A percentile compares a stretch with the other conserved stretches of the same genome.
Conservation (phyloP, 2,113 vertebrate genomes). For the Cheirogaleus medius region DNA sequence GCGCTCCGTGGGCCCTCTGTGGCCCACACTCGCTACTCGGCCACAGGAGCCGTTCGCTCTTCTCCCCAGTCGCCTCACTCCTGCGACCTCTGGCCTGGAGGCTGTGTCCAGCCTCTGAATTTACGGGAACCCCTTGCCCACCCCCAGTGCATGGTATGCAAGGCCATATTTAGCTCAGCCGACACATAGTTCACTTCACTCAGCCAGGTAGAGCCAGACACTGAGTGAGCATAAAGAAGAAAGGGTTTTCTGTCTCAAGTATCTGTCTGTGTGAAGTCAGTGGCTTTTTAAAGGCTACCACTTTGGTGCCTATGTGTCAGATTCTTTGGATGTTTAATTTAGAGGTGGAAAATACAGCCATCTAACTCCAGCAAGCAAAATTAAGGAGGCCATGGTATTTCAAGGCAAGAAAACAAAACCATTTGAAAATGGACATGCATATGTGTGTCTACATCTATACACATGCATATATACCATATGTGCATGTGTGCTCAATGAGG, state of each 20-base stretch:
- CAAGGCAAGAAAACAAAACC: constrained; percentile 40
- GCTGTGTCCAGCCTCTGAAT: not conserved
- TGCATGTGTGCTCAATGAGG: constrained; percentile 37
- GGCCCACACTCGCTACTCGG: constrained; percentile 18
- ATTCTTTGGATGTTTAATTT: constrained; percentile 67
- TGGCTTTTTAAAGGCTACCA: constrained; percentile 68
- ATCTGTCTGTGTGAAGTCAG: constrained; percentile 67
- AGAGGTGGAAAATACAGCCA: constrained; percentile 40
- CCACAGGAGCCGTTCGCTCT: constrained; percentile 66
- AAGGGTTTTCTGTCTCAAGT: constrained; percentile 72
- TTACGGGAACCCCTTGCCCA: constrained; percentile 50
- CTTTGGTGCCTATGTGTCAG: constrained; percentile 36
- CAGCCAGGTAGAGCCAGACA: constrained; percentile 67
- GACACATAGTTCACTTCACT: constrained; percentile 48
- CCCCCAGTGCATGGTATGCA: not conserved
- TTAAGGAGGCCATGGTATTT: constrained; percentile 34
- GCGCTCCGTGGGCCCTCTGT: constrained; percentile 34
- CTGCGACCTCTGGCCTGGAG: constrained; percentile 14
- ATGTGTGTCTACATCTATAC: not conserved
- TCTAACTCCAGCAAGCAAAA: constrained; percentile 30
- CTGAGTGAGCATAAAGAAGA: constrained; percentile 64
- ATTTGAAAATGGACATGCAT: not conserved
- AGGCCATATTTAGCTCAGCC: constrained; percentile 64
- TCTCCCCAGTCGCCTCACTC: constrained; percentile 33
- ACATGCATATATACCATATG: constrained; percentile 34